phyloP scores from a whole-genome alignment of 2,797 vertebrate species.

The Chiroxiphia lanceolata region DNA sequence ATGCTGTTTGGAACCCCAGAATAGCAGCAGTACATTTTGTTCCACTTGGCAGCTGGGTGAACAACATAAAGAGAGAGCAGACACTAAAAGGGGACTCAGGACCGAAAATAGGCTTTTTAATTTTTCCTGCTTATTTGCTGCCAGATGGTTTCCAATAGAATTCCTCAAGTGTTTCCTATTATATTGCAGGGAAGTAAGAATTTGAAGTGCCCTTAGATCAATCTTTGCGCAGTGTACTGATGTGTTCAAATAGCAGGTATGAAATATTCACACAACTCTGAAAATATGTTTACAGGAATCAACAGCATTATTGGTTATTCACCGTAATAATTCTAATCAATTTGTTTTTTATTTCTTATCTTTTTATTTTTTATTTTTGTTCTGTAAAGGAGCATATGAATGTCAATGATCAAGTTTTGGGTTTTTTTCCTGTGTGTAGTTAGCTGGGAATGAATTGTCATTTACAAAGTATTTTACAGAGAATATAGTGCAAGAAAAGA shows the following conservation, averaged over 20 bases:
- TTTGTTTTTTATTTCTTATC: background rate
- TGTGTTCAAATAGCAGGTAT: background rate
- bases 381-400: background rate
- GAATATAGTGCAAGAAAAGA: background rate
- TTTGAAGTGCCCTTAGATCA: background rate
- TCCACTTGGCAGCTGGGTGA: conserved; percentile 53
- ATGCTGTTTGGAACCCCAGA: conserved; percentile 10
- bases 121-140: conserved; percentile 43
- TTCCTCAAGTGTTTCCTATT: conserved; percentile 39
- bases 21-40: conserved; percentile 48
- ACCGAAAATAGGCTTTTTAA: conserved; percentile 48
- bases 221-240: background rate
- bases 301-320: background rate
- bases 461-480: background rate
- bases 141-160: conserved; percentile 38
- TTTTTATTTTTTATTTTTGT: background rate
- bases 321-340: background rate
- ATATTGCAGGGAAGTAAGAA: background rate
- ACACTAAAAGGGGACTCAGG: conserved; percentile 12
- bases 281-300: background rate
- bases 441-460: background rate
- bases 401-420: background rate
- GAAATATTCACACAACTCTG: background rate
- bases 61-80: conserved; percentile 11
- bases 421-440: background rate